Evolutionary conservation across 2,888 invertebrate species (phyloP).

Genomic region (Gastrophysa polygoni): DNA sequence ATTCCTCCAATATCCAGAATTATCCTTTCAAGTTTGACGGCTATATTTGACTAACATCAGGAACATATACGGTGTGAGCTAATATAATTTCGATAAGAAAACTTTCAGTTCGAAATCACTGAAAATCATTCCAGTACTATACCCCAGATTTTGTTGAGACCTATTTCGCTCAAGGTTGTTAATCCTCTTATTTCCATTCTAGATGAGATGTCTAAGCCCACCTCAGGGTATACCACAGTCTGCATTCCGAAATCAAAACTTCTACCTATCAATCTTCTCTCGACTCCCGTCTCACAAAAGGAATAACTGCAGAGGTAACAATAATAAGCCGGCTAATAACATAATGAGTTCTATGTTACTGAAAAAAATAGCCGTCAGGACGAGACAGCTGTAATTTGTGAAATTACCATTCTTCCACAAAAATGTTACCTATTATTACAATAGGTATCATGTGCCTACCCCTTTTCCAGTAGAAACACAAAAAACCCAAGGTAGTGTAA

Average conservation of each 20-base stretch:
- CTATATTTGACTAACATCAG: too few species aligned
- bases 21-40: too few species aligned
- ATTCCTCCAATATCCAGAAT: too few species aligned
- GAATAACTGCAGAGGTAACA: slow-evolving; percentile 6
- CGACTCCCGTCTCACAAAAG: neutral
- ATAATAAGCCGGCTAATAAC: slow-evolving; percentile 10
- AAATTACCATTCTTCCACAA: slow-evolving; percentile 15
- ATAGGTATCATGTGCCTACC: slow-evolving; percentile 9
- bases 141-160: too few species aligned
- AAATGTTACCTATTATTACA: slow-evolving; percentile 15
- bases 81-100: too few species aligned
- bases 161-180: too few species aligned
- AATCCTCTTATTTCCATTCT: too few species aligned
- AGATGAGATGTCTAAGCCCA: neutral
- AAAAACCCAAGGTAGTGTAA: slow-evolving; percentile 13
- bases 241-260: neutral
- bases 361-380: neutral
- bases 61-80: too few species aligned
- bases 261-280: neutral
- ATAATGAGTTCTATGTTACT: slow-evolving; percentile 3
- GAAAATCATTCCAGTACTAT: too few species aligned
- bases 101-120: too few species aligned
- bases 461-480: slow-evolving; percentile 16
- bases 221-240: neutral
- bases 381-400: slow-evolving; percentile 21